A percentile compares a stretch with the other conserved stretches of the same genome.
Evolutionary conservation across 2,113 vertebrate genomes (phyloP).

Genomic region (Scatophagus argus): DNA sequence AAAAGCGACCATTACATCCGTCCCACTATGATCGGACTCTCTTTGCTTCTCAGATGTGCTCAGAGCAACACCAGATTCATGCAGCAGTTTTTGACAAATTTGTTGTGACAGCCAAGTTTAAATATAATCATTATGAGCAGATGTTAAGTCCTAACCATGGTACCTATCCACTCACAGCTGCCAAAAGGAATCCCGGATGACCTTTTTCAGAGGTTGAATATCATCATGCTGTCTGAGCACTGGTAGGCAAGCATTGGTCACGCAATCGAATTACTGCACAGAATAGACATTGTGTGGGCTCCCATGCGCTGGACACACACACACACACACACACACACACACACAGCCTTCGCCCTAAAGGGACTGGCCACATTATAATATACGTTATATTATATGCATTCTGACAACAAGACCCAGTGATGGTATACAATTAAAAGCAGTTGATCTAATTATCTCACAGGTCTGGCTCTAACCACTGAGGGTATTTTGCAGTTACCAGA

Average conservation of each 20-base stretch:
- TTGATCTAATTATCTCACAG: constrained; percentile 58
- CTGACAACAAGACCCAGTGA: constrained; percentile 58
- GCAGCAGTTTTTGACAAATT: constrained; percentile 26
- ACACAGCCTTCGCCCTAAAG: constrained; percentile 50
- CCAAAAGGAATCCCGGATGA: constrained; percentile 56
- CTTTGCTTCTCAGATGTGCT: constrained; percentile 40
- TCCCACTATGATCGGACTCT: background rate
- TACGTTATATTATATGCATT: constrained; percentile 55
- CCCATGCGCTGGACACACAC: constrained; percentile 13
- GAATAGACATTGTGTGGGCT: constrained; percentile 51
- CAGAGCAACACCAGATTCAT: background rate
- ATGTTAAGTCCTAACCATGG: constrained; percentile 34
- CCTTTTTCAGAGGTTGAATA: constrained; percentile 69
- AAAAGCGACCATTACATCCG: constrained; percentile 19
- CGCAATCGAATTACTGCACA: constrained; percentile 62
- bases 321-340: constrained; percentile 18
- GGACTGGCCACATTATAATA: constrained; percentile 48
- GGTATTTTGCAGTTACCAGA: constrained; percentile 59
- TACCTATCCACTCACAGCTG: constrained; percentile 26
- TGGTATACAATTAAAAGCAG: constrained; percentile 51
- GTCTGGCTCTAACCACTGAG: constrained; percentile 44
- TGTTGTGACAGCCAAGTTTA: constrained; percentile 56
- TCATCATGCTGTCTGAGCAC: constrained; percentile 56
- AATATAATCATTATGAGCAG: constrained; percentile 47
- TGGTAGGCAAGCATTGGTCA: constrained; percentile 58